Evolutionary conservation across 2,888 invertebrate species (phyloP), one percentile per base, ranked within the genome.

Genomic region (Malacosoma neustria): DNA sequence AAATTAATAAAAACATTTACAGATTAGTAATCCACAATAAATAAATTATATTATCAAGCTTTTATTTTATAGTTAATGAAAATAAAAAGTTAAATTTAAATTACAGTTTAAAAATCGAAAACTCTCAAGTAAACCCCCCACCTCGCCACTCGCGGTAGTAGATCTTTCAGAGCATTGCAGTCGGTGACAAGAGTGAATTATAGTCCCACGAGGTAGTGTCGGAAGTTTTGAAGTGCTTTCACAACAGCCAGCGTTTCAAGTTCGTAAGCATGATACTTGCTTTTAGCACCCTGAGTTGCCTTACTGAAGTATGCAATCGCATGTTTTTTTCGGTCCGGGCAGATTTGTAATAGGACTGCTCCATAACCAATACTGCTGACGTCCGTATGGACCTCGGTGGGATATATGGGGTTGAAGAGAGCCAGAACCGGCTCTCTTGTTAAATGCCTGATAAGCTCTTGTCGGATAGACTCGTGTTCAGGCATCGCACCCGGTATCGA

Each of bases 51-150:
- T n/a, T n/a, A n/a, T n/a, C n/a, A n/a, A n/a, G n/a, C n/a, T n/a
- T n/a, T n/a, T n/a, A n/a, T n/a, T n/a, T n/a, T n/a, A n/a, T n/a
- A n/a, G n/a, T n/a, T n/a, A n/a, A n/a, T n/a, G n/a, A n/a, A n/a
- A n/a, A n/a, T n/a, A n/a, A n/a, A n/a, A n/a, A n/a, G n/a, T n/a
- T n/a, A n/a, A n/a, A n/a, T n/a, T n/a, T n/a, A n/a, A n/a, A n/a
- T n/a, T n/a, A n/a, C 39, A 1, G 56, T 29, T 0, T 36, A 29
- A 33, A 57, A 59, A 1, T 39, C n/a, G 15, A 47, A 57, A 33
- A 52, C 54, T 35, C 55, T 56, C 32, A 56, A 15, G 34, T 43
- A 54, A 0, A 52, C 37, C 54, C 54, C 55, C 56, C 53, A 56
- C 1, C 53, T 40, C 1, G 54, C 49, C 1, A 54, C 49, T 3